These are phyloP conservation scores for Trichogramma evanescens DNA, from an alignment of 2,888 invertebrate genomes.

Conservation along the genomic window DNA sequence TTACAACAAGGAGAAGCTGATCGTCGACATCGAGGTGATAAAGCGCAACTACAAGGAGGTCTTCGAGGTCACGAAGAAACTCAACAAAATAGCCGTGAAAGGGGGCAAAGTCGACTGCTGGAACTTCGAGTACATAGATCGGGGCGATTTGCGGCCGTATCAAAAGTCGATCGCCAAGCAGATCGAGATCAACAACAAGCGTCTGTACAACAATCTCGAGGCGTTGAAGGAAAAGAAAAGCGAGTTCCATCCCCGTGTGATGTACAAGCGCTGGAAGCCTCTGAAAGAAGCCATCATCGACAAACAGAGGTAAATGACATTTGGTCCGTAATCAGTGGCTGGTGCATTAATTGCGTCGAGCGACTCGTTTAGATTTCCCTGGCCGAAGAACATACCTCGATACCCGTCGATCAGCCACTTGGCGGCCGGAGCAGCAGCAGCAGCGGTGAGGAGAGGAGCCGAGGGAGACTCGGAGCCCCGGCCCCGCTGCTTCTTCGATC, in stretches of 20 bases:
- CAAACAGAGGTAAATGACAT: conserved; percentile 7
- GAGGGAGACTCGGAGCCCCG: conserved; percentile 13
- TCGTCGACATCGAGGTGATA: conserved; percentile 44
- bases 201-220: neutral
- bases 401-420: conserved; percentile 21
- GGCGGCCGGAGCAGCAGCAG: conserved; percentile 4
- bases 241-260: conserved; percentile 13
- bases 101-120: conserved; percentile 31
- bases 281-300: conserved; percentile 14
- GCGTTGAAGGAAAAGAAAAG: neutral
- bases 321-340: neutral
- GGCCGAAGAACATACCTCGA: conserved; percentile 15
- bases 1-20: conserved; percentile 47
- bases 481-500: conserved; percentile 40
- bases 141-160: neutral
- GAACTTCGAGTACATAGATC: conserved; percentile 18
- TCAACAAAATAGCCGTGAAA: conserved; percentile 51
- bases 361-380: conserved; percentile 12
- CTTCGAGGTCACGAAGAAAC: conserved; percentile 53
- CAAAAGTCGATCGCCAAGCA: neutral
- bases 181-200: conserved; percentile 1
- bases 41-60: conserved; percentile 51
- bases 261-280: conserved; percentile 17
- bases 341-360: too few relatives aligned
- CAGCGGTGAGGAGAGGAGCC: conserved; percentile 24